Evolutionary conservation across 2,113 vertebrate species (phyloP).

Genomic region (Calidris pugnax): DNA sequence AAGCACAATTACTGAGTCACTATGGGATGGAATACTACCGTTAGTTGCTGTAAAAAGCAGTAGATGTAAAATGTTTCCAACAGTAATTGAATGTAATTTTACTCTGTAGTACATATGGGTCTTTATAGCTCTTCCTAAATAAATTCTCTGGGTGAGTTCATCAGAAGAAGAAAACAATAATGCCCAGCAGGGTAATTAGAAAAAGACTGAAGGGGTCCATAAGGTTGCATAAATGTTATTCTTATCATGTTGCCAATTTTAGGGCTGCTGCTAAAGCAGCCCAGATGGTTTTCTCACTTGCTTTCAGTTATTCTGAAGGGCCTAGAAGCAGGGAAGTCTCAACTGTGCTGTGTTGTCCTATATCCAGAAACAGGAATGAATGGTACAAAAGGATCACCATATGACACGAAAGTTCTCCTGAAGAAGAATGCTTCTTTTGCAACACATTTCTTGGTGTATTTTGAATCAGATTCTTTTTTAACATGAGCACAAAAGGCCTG

Average conservation of each 20-base stretch:
- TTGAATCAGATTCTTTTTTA: neutral
- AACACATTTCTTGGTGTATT: neutral
- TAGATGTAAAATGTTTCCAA: neutral
- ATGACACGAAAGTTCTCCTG: neutral
- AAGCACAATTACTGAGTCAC: neutral
- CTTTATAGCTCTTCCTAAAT: neutral
- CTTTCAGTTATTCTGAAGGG: neutral
- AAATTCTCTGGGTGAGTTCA: neutral
- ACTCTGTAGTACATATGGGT: neutral
- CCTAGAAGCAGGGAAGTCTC: neutral
- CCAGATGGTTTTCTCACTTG: neutral
- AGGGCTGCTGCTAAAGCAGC: neutral
- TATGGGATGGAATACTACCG: neutral
- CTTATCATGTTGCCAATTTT: neutral
- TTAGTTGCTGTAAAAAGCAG: neutral
- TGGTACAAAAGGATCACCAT: neutral
- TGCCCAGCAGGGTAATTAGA: neutral
- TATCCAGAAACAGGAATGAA: neutral
- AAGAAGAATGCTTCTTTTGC: neutral
- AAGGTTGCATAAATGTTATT: neutral
- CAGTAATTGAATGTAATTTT: neutral
- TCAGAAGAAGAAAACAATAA: neutral
- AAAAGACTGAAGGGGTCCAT: neutral
- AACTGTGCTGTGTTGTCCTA: neutral
- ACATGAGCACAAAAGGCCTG: neutral